Percentiles rank a stretch among this genome's conserved stretches.
Evolutionary conservation across 2,797 vertebrate genomes (phyloP).

Genomic region (Mycteria americana): DNA sequence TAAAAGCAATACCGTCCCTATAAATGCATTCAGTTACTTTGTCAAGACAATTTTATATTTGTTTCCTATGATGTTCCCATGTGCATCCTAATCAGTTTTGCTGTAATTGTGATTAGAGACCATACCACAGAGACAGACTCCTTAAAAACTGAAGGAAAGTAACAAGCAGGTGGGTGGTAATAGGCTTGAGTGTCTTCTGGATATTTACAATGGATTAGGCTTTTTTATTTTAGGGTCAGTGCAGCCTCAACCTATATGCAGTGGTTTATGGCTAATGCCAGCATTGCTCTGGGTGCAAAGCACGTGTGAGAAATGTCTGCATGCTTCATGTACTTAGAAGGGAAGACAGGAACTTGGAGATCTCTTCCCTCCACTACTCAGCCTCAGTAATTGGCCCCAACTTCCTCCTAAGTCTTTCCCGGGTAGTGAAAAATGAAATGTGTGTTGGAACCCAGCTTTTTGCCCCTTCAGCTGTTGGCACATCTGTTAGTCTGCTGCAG

Average conservation of each 20-base stretch:
- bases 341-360: not conserved
- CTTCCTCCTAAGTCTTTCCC: not conserved
- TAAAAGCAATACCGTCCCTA: constrained; percentile 30
- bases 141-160: not conserved
- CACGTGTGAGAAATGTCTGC: not conserved
- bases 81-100: not conserved
- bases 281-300: not conserved
- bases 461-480: constrained; percentile 33
- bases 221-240: not conserved
- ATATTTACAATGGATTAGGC: not conserved
- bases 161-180: not conserved
- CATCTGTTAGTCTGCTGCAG: not conserved
- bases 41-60: constrained; percentile 2
- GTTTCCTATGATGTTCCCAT: not conserved
- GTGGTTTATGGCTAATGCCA: not conserved
- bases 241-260: not conserved
- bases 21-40: constrained; percentile 6
- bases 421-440: not conserved
- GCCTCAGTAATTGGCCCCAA: not conserved
- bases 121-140: not conserved
- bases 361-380: not conserved
- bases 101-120: not conserved
- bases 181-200: not conserved
- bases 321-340: not conserved
- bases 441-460: not conserved